Evolutionary conservation across 2,797 vertebrate species (phyloP).

Genomic region (Galago senegalensis): DNA sequence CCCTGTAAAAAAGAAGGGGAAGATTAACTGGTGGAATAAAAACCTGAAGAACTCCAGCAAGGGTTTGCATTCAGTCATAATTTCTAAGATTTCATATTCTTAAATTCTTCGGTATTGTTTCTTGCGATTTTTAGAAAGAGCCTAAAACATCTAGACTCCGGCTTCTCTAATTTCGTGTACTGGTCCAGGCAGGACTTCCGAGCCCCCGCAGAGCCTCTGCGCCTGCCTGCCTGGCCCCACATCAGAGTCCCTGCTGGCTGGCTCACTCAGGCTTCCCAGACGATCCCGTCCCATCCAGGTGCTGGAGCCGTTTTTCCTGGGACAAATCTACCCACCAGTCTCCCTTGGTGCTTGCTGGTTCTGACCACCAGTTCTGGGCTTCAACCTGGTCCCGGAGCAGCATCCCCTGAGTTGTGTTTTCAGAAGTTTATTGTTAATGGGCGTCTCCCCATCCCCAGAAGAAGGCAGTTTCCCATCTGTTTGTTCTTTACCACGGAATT

Average conservation of each 20-base stretch:
- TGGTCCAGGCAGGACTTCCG: not conserved
- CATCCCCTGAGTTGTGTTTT: not conserved
- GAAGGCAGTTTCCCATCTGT: too few relatives aligned
- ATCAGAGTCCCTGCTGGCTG: not conserved
- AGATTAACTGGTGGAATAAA: not conserved
- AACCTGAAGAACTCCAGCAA: not conserved
- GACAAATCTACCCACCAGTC: not conserved
- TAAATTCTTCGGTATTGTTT: not conserved
- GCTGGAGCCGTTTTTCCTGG: not conserved
- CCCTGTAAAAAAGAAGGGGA: not conserved
- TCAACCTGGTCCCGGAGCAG: not conserved
- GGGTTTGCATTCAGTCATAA: not conserved
- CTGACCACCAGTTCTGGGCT: not conserved
- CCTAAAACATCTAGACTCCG: not conserved
- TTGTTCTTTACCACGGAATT: not conserved
- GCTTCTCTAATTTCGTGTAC: not conserved
- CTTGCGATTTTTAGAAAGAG: constrained; percentile 6
- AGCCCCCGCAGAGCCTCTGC: not conserved
- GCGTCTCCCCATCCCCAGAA: not conserved
- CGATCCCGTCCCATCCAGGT: not conserved
- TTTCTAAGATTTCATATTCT: not conserved
- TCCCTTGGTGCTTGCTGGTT: not conserved
- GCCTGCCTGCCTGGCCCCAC: not conserved
- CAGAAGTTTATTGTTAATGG: not conserved
- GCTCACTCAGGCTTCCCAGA: not conserved